A percentile compares a stretch with the other conserved stretches of the same genome.
Evolutionary conservation across 2,888 invertebrate genomes (phyloP).

Genomic region (Xylophagus ater): DNA sequence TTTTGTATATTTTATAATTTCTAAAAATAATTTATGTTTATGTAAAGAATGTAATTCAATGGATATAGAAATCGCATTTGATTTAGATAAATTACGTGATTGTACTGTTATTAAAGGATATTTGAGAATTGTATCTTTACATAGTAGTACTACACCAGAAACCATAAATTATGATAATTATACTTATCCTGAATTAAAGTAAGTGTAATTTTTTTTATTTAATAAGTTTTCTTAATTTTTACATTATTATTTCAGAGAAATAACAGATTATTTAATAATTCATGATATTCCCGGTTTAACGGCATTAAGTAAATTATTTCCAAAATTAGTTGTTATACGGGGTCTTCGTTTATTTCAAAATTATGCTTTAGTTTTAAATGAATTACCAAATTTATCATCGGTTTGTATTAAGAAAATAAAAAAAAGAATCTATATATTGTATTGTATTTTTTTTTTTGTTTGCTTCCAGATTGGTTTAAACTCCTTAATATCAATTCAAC

Average conservation of each 20-base stretch:
- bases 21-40: too few species aligned
- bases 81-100: constrained; percentile 42
- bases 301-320: constrained; percentile 66
- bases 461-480: constrained; percentile 55
- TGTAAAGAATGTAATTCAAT: constrained; percentile 47
- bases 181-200: constrained; percentile 53
- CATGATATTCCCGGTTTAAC: constrained; percentile 63
- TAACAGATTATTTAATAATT: constrained; percentile 73
- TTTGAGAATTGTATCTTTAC: constrained; percentile 57
- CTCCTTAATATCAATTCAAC: constrained; percentile 59
- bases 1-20: too few species aligned
- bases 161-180: too few species aligned
- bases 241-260: constrained; percentile 44
- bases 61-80: constrained; percentile 46
- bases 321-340: constrained; percentile 77
- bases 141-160: too few species aligned
- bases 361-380: constrained; percentile 71
- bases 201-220: constrained; percentile 15
- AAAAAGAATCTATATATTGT: neutral
- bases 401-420: constrained; percentile 34
- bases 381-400: constrained; percentile 51
- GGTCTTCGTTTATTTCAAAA: constrained; percentile 65
- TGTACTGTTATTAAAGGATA: constrained; percentile 73
- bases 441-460: constrained; percentile 1
- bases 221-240: constrained; percentile 2